Conservation (phyloP, 1,140 invertebrate genomes). For the Spodoptera frugiperda region DNA sequence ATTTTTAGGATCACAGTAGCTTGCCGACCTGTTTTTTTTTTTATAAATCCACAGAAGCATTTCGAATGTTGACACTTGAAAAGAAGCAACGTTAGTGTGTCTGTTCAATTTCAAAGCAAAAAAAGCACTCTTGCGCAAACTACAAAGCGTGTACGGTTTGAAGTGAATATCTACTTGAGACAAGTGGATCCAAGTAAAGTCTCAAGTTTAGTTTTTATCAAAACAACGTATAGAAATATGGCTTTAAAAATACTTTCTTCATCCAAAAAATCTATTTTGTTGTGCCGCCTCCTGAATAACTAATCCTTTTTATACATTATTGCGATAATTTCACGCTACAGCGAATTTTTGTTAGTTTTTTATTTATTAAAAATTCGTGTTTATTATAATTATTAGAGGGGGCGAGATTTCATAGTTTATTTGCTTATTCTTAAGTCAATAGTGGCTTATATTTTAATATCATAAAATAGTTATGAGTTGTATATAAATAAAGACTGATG, state of each 20-base stretch:
- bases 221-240: neutral
- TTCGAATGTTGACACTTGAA: neutral
- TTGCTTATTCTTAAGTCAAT: neutral
- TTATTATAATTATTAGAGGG: neutral
- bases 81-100: neutral
- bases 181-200: slow-evolving; percentile 1
- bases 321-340: slow-evolving; percentile 5
- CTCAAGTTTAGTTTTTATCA: slow-evolving; percentile 13
- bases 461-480: slow-evolving; percentile 26
- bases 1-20: no score
- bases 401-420: slow-evolving; percentile 21
- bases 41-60: no score
- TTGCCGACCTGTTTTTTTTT: no score
- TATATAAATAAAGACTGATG: slow-evolving; percentile 27
- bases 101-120: slow-evolving; percentile 7
- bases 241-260: neutral
- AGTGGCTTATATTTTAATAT: slow-evolving; percentile 16
- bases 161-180: neutral
- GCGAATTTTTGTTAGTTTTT: neutral
- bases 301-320: neutral
- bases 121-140: slow-evolving; percentile 11
- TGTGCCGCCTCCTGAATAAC: neutral
- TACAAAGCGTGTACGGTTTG: neutral
- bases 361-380: neutral
- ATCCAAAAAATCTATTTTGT: neutral